Percentiles rank a stretch among this genome's conserved stretches.
Conservation (phyloP, 2,113 vertebrate species). For the Dicaeum eximium region DNA sequence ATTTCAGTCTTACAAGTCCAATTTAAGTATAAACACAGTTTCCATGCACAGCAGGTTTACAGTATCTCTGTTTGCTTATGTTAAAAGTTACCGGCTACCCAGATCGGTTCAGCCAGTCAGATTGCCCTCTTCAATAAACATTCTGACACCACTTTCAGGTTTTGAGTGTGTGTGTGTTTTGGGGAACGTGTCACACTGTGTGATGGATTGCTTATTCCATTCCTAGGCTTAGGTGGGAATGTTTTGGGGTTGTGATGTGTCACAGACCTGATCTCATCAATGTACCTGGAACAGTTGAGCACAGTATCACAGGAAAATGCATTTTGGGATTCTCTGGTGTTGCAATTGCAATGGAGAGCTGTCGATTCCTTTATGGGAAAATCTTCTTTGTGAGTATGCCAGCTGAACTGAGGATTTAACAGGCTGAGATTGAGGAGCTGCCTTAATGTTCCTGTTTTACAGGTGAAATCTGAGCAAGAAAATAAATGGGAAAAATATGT, state of each 20-base stretch:
- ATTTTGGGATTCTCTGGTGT: neutral
- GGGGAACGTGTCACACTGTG: neutral
- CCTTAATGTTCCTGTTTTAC: neutral
- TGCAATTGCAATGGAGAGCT: neutral
- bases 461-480: neutral
- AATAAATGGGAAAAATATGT: neutral
- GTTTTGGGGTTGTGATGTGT: slow-evolving; percentile 10
- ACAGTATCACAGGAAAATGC: neutral
- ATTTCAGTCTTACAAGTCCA: slow-evolving; percentile 39
- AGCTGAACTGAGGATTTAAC: neutral
- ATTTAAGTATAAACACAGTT: slow-evolving; percentile 53
- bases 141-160: slow-evolving; percentile 48
- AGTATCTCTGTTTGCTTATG: slow-evolving; percentile 54
- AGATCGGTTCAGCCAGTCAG: slow-evolving; percentile 29
- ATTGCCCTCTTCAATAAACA: slow-evolving; percentile 51
- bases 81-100: slow-evolving; percentile 46
- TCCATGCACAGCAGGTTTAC: slow-evolving; percentile 44
- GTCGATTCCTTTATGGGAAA: neutral
- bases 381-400: neutral
- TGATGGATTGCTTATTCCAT: slow-evolving; percentile 53
- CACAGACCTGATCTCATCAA: neutral
- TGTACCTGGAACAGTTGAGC: neutral
- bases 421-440: neutral
- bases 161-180: slow-evolving; percentile 44
- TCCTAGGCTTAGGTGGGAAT: slow-evolving; percentile 25